These are phyloP conservation scores for Cosmorhoe ocellata DNA, from an alignment of 2,888 invertebrate species.

Conservation along the genomic window DNA sequence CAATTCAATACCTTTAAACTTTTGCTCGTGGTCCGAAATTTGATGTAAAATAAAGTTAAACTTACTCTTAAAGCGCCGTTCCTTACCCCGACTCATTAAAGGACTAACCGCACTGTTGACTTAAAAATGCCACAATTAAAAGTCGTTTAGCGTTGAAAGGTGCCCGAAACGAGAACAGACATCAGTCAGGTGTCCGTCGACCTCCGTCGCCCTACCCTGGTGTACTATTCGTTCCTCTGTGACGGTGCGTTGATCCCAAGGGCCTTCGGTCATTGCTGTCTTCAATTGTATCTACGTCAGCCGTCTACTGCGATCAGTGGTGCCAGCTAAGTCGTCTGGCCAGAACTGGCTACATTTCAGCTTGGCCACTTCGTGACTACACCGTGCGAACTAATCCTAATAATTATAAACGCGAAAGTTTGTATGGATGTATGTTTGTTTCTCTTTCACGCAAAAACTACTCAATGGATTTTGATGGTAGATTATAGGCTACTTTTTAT, in stretches of 20 bases:
- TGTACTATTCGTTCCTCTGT: slow-evolving; percentile 1
- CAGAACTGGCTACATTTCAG: slow-evolving; percentile 4
- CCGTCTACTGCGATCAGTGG: slow-evolving; percentile 5
- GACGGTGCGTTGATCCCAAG: slow-evolving; percentile 25
- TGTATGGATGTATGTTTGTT: no score
- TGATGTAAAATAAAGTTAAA: no score
- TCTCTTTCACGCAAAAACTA: no score
- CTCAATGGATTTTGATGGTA: no score
- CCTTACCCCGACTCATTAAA: slow-evolving; percentile 5
- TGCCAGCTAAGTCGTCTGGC: slow-evolving; percentile 12
- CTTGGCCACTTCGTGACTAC: not conserved
- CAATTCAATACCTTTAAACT: no score
- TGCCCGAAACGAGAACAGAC: slow-evolving; percentile 18
- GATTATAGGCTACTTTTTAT: no score
- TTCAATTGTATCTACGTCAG: slow-evolving; percentile 22
- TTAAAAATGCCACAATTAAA: slow-evolving; percentile 11
- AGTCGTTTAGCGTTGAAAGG: slow-evolving; percentile 13
- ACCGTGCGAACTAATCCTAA: no score
- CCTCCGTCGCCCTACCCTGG: slow-evolving; percentile 14
- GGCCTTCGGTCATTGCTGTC: slow-evolving; percentile 27
- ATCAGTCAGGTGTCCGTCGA: slow-evolving; percentile 22
- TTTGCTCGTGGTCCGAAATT: no score
- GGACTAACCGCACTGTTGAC: not conserved
- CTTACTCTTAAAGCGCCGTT: no score
- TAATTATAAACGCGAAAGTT: no score